Evolutionary conservation across 2,888 invertebrate species (phyloP), one percentile per base, ranked within the genome.

Genomic region (Platynereis dumerilii): DNA sequence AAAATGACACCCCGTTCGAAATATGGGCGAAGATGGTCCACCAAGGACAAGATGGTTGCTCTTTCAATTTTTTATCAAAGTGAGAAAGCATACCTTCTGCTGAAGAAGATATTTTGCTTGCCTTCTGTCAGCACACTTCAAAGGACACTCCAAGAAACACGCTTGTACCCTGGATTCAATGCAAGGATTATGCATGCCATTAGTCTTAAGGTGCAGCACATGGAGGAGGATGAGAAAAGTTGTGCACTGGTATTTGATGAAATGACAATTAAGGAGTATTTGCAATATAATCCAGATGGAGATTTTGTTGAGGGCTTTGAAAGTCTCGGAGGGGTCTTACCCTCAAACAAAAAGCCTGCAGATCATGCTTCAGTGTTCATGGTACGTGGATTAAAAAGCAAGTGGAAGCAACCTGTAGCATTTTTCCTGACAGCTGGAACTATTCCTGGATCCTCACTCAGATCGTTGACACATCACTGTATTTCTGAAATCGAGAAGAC

Each of bases 291-390:
- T n/a, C 48, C 48, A 48, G 22, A 48, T 20, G n/a, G 48, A 20
- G 48, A 5, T 48, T n/a, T 29, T 27, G 52, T 3, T 24, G 53
- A 24, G 62, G 59, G 42, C 29, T 2, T 29, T 27, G 57, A 10
- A 56, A 44, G 10, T 22, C 22, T 48, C 5, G 48, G 48, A 20
- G 48, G 22, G n/a, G n/a, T 10, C 7, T 3, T 34, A 34, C 34
- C 12, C 48, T 10, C n/a, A 5, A 7, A 7, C 5, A 48, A 48
- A 24, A 10, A n/a, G 7, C 53, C 39, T 54, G 22, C 26, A 1
- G 22, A 60, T 20, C 15, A 58, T 15, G n/a, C 48, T 22, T 48
- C 48, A 20, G 48, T 48, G n/a, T 48, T 48, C 17, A 48, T 48
- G 48, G 48, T 22, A n/a, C n/a, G 48, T n/a, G 48, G 48, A 12